These are phyloP conservation scores for Cyclophora albipunctata DNA, from an alignment of 2,888 invertebrate species.

Conservation along the genomic window DNA sequence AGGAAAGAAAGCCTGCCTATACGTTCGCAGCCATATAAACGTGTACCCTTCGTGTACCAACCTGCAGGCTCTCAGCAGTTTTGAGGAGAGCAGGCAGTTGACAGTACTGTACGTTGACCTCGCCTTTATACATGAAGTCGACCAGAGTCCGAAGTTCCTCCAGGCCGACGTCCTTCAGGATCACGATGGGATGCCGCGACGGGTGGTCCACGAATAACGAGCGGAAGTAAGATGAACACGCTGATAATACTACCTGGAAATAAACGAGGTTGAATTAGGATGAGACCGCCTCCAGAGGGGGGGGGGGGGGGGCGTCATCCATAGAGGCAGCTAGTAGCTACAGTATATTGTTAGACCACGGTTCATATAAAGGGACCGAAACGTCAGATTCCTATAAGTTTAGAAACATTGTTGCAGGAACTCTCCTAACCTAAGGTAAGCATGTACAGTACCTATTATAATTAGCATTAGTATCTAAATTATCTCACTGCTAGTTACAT, in stretches of 20 bases:
- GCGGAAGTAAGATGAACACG: slow-evolving; percentile 96
- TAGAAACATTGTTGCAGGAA: background rate
- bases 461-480: too few relatives aligned
- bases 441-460: too few relatives aligned
- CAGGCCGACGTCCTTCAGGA: slow-evolving; percentile 95
- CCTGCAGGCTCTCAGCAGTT: slow-evolving; percentile 94
- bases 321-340: too few relatives aligned
- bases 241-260: slow-evolving; percentile 90
- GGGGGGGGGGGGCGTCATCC: too few relatives aligned
- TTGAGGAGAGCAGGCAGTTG: slow-evolving; percentile 92
- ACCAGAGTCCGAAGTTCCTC: slow-evolving; percentile 92
- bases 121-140: slow-evolving; percentile 97
- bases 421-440: background rate
- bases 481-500: too few relatives aligned
- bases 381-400: background rate
- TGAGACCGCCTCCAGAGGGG: too few relatives aligned
- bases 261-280: background rate
- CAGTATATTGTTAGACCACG: background rate
- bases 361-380: background rate
- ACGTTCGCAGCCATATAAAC: too few relatives aligned
- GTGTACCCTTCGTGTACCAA: slow-evolving; percentile 18
- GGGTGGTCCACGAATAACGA: slow-evolving; percentile 95
- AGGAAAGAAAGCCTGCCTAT: too few relatives aligned
- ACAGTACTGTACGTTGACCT: slow-evolving; percentile 96
- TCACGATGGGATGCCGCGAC: slow-evolving; percentile 93